Evolutionary conservation across 2,888 invertebrate species (phyloP).

Genomic region (Oscheius sp.): DNA sequence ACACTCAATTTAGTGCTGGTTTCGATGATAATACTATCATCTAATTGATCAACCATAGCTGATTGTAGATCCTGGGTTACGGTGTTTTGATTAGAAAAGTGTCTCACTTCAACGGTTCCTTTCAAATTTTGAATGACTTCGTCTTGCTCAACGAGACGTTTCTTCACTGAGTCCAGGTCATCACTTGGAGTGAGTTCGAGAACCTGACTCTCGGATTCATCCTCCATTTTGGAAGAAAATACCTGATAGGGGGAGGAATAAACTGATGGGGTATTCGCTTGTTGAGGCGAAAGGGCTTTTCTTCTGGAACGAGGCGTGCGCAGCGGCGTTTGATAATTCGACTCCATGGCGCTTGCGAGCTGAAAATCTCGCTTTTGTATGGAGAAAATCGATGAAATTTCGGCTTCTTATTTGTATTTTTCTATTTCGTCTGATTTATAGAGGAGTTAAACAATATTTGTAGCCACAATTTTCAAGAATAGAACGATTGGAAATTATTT

Average conservation of each 20-base stretch:
- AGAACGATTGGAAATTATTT: not conserved
- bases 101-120: slow-evolving; percentile 4
- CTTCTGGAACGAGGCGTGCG: slow-evolving; percentile 9
- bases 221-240: not conserved
- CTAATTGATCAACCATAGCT: not conserved
- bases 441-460: too few species aligned
- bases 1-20: slow-evolving; percentile 10
- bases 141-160: slow-evolving; percentile 13
- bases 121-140: slow-evolving; percentile 15
- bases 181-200: slow-evolving; percentile 8
- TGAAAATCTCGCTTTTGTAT: not conserved
- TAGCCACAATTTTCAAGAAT: too few species aligned
- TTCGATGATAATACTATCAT: slow-evolving; percentile 22
- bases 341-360: not conserved
- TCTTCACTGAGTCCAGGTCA: not conserved
- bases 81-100: not conserved
- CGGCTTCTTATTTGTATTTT: too few species aligned
- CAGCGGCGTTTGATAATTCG: slow-evolving; percentile 7
- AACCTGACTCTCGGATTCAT: not conserved
- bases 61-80: not conserved
- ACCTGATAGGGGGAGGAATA: slow-evolving; percentile 25
- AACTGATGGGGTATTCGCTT: not conserved
- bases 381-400: not conserved
- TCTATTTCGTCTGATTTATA: too few species aligned
- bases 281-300: slow-evolving; percentile 11